Evolutionary conservation across 2,888 invertebrate genomes (phyloP).

Genomic region (Bhutanitis thaidina): DNA sequence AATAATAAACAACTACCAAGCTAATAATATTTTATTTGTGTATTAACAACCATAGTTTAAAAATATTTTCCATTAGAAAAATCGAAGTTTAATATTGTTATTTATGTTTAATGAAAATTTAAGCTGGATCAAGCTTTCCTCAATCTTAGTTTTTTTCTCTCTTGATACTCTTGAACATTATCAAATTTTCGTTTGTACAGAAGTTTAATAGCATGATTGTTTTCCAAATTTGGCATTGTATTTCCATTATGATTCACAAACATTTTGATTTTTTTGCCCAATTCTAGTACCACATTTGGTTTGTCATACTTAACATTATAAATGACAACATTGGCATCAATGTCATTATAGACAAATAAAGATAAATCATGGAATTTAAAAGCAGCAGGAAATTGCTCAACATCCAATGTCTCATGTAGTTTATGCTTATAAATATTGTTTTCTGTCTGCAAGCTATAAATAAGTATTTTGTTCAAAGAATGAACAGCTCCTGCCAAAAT

Average conservation of each 20-base stretch:
- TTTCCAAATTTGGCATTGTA: slow-evolving; percentile 23
- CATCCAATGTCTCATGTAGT: slow-evolving; percentile 49
- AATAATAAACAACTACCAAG: slow-evolving; percentile 68
- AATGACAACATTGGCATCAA: slow-evolving; percentile 45
- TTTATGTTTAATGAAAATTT: no score
- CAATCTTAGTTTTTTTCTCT: slow-evolving; percentile 85
- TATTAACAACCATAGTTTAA: no score
- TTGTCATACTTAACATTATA: slow-evolving; percentile 45
- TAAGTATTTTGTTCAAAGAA: slow-evolving; percentile 65
- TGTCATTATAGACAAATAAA: slow-evolving; percentile 59
- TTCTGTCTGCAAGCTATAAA: slow-evolving; percentile 55
- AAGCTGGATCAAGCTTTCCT: slow-evolving; percentile 53
- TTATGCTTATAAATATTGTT: slow-evolving; percentile 46
- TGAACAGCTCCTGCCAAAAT: slow-evolving; percentile 75
- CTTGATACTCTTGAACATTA: slow-evolving; percentile 89
- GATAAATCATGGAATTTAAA: slow-evolving; percentile 47
- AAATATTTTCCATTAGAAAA: no score
- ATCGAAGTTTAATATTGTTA: no score
- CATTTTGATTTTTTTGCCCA: slow-evolving; percentile 38
- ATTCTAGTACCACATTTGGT: slow-evolving; percentile 34
- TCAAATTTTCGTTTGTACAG: slow-evolving; percentile 90
- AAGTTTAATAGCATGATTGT: slow-evolving; percentile 66
- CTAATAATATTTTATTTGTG: slow-evolving; percentile 38
- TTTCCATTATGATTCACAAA: slow-evolving; percentile 36
- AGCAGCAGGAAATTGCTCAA: slow-evolving; percentile 64